phyloP scores from a whole-genome alignment of 2,797 vertebrate genomes.

The Hybognathus amarus region DNA sequence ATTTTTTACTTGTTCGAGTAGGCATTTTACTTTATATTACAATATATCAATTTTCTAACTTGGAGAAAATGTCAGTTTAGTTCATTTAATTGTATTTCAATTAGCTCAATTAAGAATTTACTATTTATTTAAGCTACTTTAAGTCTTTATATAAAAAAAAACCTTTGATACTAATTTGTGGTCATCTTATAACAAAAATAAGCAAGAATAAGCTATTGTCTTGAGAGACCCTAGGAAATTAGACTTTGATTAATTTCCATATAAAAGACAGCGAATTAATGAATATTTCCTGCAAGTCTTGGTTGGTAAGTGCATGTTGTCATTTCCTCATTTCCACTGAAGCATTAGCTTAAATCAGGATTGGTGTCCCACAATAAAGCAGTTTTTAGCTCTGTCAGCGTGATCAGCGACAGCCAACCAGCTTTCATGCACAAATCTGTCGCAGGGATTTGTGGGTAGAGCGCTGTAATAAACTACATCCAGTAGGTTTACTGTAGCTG shows the following conservation, averaged over 20 bases:
- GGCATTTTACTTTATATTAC: no score
- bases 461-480: constrained; percentile 29
- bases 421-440: constrained; percentile 30
- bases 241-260: neutral
- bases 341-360: neutral
- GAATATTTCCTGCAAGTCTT: neutral
- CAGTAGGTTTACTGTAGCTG: constrained; percentile 44
- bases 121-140: neutral
- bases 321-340: neutral
- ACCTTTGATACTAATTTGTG: neutral
- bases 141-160: neutral
- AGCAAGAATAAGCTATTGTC: neutral
- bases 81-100: neutral
- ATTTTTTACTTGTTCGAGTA: no score
- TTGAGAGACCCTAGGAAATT: neutral
- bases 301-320: neutral
- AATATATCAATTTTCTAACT: neutral
- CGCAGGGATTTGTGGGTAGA: constrained; percentile 25
- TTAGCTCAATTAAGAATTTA: neutral
- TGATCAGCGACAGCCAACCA: neutral
- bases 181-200: neutral
- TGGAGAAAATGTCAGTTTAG: neutral
- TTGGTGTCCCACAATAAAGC: neutral
- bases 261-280: neutral
- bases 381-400: constrained; percentile 4